These are phyloP conservation scores for Apogon hyalosoma DNA, from an alignment of 2,797 vertebrate species.

Conservation along the genomic window DNA sequence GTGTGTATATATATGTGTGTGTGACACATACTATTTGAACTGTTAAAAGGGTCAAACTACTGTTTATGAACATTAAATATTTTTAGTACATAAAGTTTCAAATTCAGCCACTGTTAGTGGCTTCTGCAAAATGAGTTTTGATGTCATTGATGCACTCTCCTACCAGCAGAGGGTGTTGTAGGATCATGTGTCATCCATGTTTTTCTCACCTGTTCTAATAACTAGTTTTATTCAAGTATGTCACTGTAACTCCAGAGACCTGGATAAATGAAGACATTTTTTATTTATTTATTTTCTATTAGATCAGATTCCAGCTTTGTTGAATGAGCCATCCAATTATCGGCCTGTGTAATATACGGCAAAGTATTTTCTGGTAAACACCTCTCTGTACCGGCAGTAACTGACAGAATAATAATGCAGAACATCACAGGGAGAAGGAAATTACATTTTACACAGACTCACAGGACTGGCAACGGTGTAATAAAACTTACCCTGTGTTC, in stretches of 20 bases:
- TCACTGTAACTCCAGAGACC: no score
- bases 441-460: conserved; percentile 6
- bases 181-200: no score
- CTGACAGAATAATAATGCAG: background rate
- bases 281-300: no score
- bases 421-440: background rate
- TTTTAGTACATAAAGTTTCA: background rate
- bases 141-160: background rate
- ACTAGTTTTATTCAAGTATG: no score
- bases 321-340: no score
- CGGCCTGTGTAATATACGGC: no score
- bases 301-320: no score
- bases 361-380: background rate
- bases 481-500: background rate
- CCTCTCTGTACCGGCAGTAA: background rate
- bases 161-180: conserved; percentile 34
- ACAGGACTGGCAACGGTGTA: background rate
- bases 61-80: background rate
- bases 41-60: no score
- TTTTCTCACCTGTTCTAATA: no score
- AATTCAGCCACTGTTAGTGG: background rate
- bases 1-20: no score
- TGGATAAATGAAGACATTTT: no score
- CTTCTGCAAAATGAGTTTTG: background rate
- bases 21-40: no score